These are phyloP conservation scores for Oscheius sp. DNA, from an alignment of 2,888 invertebrate species.

Conservation along the genomic window DNA sequence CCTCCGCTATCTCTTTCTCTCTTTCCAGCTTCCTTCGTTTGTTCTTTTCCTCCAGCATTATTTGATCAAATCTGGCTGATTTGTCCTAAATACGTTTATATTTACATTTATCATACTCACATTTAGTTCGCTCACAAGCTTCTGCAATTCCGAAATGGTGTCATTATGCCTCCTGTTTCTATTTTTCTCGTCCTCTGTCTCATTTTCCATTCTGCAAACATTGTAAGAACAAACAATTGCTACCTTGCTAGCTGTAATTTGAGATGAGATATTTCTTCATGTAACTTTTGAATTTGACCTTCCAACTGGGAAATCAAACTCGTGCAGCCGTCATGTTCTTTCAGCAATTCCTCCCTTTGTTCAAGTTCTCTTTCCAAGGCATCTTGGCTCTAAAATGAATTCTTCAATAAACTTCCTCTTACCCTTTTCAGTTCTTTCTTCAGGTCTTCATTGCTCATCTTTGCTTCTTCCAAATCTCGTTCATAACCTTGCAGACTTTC, in stretches of 20 bases:
- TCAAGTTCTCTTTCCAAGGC: constrained; percentile 41
- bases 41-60: constrained; percentile 49
- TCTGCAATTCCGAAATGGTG: constrained; percentile 59
- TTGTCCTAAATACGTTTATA: constrained; percentile 39
- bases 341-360: constrained; percentile 39
- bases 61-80: constrained; percentile 44
- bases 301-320: constrained; percentile 45
- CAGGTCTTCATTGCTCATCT: constrained; percentile 56
- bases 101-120: constrained; percentile 32
- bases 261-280: constrained; percentile 42
- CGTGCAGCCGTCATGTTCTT: constrained; percentile 46
- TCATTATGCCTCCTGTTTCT: constrained; percentile 48
- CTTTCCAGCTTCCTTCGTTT: constrained; percentile 46
- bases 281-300: constrained; percentile 42
- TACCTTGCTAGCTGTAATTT: constrained; percentile 33
- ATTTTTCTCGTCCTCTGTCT: constrained; percentile 44
- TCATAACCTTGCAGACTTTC: constrained; percentile 60
- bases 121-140: constrained; percentile 57
- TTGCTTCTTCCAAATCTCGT: constrained; percentile 52
- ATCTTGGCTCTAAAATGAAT: constrained; percentile 34
- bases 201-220: constrained; percentile 36
- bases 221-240: background rate
- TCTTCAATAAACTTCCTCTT: background rate
- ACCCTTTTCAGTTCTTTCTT: constrained; percentile 25
- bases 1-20: constrained; percentile 46